Base-by-base conservation (phyloP, 2,888 invertebrate species). In the Latrodectus hesperus region DNA sequence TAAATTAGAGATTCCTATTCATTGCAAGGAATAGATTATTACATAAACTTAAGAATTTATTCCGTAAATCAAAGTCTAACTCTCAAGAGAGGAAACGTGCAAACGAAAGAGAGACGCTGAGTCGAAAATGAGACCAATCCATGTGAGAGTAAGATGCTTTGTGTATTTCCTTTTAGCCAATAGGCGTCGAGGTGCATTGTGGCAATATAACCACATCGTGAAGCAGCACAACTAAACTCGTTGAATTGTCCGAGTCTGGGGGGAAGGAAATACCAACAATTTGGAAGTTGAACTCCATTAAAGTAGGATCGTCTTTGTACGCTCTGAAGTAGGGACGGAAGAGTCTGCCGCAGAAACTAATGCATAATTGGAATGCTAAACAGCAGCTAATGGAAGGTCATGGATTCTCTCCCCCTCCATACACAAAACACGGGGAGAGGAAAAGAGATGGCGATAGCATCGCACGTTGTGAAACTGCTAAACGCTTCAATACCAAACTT, bases 361-460 rank as follows among this genome's bases (percentile, higher is more conserved):
- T 75, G 74, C 55, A 75, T 82, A 75, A 82, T 82, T 82, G 82
- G 68, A 75, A 82, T 82, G 82, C 82, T 75, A 82, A 82, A 75
- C 75, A 75, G 73, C 14, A 52, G n/a, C 67, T 82, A 82, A 82
- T 82, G 74, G 68, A 49, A 55, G 74, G 68, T 75, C 67, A 74
- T 74, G 74, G 67, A 82, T 82, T 72, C 38, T 60, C 60, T 17
- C 74, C 60, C 38, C 74, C 51, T 22, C 51, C 26, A 53, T 49
- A 82, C 60, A 72, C 60, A 72, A 72, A 12, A 51, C 17, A 22
- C 17, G 26, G 17, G 22, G 10, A 60, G 12, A n/a, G 60, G 60
- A n/a, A 60, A 60, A n/a, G 60, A n/a, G 70, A 79, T 77, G 77
- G 16, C 68, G 52, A 17, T 17, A 8, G 17, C 12, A 60, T 16